Percentiles rank a stretch among this genome's conserved stretches.
These are phyloP conservation scores for Sturnira hondurensis DNA, from an alignment of 2,113 vertebrate species.

Conservation along the genomic window DNA sequence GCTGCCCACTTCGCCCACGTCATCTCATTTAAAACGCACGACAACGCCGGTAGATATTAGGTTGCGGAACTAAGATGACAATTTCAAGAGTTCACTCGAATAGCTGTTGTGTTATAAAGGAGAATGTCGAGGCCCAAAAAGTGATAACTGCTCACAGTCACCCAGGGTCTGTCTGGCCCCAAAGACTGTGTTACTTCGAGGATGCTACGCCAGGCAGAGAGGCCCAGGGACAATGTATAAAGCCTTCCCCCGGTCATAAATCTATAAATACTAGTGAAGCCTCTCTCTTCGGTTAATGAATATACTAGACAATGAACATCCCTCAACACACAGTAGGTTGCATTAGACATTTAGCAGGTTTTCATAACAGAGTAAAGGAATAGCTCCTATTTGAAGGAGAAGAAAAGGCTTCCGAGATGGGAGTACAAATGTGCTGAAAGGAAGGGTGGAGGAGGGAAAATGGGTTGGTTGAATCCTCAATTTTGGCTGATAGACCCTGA, in stretches of 20 bases:
- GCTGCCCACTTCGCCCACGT: neutral
- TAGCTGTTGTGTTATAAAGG: neutral
- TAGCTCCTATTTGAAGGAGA: neutral
- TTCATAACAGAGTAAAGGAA: neutral
- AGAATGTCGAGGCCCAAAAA: neutral
- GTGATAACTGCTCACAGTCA: neutral
- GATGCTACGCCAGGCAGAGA: neutral
- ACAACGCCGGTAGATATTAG: neutral
- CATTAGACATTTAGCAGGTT: neutral
- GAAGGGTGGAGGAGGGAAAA: neutral
- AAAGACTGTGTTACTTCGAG: neutral
- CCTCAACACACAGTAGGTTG: neutral
- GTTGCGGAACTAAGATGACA: neutral
- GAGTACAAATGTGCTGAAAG: neutral
- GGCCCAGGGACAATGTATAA: neutral
- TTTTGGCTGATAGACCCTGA: neutral
- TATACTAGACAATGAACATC: neutral
- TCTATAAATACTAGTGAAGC: slow-evolving; percentile 1
- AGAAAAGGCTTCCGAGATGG: neutral
- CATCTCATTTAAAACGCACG: slow-evolving; percentile 1
- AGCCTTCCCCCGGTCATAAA: neutral
- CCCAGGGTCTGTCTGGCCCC: neutral
- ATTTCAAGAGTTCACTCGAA: neutral
- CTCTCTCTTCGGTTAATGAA: neutral
- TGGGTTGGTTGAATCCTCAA: neutral